phyloP scores from a whole-genome alignment of 2,797 vertebrate species.

The Fistularia tabacaria region DNA sequence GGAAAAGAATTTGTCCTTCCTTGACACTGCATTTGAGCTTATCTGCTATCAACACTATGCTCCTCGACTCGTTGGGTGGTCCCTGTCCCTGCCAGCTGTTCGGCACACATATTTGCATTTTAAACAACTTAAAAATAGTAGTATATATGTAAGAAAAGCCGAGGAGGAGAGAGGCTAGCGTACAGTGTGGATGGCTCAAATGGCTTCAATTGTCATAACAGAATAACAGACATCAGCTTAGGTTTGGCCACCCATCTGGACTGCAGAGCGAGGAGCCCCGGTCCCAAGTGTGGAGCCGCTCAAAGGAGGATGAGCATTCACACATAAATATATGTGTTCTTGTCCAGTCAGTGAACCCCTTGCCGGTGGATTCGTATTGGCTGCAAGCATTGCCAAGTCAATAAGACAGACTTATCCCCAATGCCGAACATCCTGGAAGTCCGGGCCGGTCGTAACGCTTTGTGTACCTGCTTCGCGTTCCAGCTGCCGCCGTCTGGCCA shows the following conservation, averaged over 20 bases:
- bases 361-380: slow-evolving; percentile 60
- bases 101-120: slow-evolving; percentile 64
- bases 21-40: slow-evolving; percentile 46
- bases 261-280: slow-evolving; percentile 47
- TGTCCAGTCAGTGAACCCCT: slow-evolving; percentile 56
- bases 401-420: slow-evolving; percentile 69
- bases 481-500: slow-evolving; percentile 42
- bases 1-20: slow-evolving; percentile 45
- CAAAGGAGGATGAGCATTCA: slow-evolving; percentile 26
- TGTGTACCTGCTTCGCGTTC: slow-evolving; percentile 51
- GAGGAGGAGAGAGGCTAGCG: slow-evolving; percentile 9
- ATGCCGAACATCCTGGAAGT: slow-evolving; percentile 65
- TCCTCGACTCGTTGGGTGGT: slow-evolving; percentile 64
- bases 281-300: slow-evolving; percentile 19
- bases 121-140: slow-evolving; percentile 57
- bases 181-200: slow-evolving; percentile 43
- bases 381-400: slow-evolving; percentile 67
- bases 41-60: slow-evolving; percentile 62
- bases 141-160: slow-evolving; percentile 29
- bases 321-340: slow-evolving; percentile 46
- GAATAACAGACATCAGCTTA: slow-evolving; percentile 63
- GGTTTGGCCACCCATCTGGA: slow-evolving; percentile 69
- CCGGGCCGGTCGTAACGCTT: slow-evolving; percentile 46
- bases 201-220: slow-evolving; percentile 66
- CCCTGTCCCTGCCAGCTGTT: slow-evolving; percentile 53